Base-by-base conservation (phyloP, 1,140 invertebrate genomes). In the Papilio polytes region DNA sequence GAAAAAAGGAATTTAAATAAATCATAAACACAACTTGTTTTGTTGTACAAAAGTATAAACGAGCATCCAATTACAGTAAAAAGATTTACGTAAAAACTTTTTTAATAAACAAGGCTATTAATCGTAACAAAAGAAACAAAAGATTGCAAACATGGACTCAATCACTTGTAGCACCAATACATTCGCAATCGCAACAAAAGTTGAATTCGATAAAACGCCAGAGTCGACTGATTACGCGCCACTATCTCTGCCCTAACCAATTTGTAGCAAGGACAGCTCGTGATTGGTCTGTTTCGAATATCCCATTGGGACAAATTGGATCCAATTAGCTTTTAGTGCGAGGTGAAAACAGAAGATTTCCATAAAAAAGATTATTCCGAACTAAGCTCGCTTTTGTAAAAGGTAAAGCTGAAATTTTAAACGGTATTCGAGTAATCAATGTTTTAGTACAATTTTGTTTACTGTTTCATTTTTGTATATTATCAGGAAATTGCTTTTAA, bases 231-330 rank as follows among this genome's bases (percentile, higher is more conserved):
- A 91, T 91, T 90, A 91, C 86, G 86, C 83, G 80, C 80, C 83
- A 81, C 84, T 84, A 84, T 84, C 84, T 84, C 83, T 85, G 81
- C 87, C 85, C 85, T 80, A 83, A 84, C 56, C 83, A 83, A 88
- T 87, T 87, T 85, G 85, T 90, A 90, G 89, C 85, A 85, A 85
- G 84, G 84, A 78, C 80, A 82, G 87, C 86, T 82, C 86, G 88
- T 90, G 89, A 89, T 91, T 90, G 90, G 86, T 86, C 89, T 91
- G 88, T 91, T 91, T 90, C 87, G 86, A 88, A 88, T 88, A 86
- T 66, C 85, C 84, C 87, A 86, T 85, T 86, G 80, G 77, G 85
- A 88, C 87, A 92, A 92, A 92, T 92, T 92, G 89, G 86, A 90
- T 90, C 84, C 85, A 86, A 84, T 83, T 89, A 89, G 85, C 86